phyloP scores from a whole-genome alignment of 1,140 invertebrate genomes.

The Agrilus planipennis region DNA sequence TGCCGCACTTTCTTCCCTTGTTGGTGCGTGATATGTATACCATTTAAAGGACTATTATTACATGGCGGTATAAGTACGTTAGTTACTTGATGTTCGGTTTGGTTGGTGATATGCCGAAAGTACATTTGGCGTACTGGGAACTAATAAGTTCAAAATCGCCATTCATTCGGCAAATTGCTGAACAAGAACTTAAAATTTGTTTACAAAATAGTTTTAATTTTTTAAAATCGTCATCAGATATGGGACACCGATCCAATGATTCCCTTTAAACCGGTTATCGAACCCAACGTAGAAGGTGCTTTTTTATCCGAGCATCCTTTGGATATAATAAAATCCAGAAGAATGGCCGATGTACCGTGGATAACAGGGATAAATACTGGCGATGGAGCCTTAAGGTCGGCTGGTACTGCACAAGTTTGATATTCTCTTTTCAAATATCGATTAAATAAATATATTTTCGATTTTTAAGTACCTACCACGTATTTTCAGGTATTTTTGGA shows the following conservation, averaged over 20 bases:
- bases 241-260: conserved; percentile 63
- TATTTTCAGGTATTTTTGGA: conserved; percentile 9
- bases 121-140: too few relatives aligned
- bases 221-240: too few relatives aligned
- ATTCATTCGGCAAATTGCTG: too few relatives aligned
- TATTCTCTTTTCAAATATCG: not conserved
- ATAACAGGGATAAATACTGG: conserved; percentile 53
- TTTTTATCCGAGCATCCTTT: conserved; percentile 49
- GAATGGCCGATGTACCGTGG: conserved; percentile 45
- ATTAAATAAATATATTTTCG: not conserved
- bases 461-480: conserved; percentile 7
- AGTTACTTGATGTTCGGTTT: too few relatives aligned
- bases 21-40: too few relatives aligned
- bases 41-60: too few relatives aligned
- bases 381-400: conserved; percentile 52
- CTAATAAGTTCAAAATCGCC: too few relatives aligned
- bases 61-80: too few relatives aligned
- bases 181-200: too few relatives aligned
- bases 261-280: conserved; percentile 57
- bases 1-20: too few relatives aligned
- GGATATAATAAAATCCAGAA: conserved; percentile 35
- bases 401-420: conserved; percentile 36
- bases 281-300: conserved; percentile 49
- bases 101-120: too few relatives aligned
- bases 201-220: too few relatives aligned